Evolutionary conservation across 2,888 invertebrate genomes (phyloP), one percentile per base, ranked within the genome.

Genomic region (Corbicula japonica): DNA sequence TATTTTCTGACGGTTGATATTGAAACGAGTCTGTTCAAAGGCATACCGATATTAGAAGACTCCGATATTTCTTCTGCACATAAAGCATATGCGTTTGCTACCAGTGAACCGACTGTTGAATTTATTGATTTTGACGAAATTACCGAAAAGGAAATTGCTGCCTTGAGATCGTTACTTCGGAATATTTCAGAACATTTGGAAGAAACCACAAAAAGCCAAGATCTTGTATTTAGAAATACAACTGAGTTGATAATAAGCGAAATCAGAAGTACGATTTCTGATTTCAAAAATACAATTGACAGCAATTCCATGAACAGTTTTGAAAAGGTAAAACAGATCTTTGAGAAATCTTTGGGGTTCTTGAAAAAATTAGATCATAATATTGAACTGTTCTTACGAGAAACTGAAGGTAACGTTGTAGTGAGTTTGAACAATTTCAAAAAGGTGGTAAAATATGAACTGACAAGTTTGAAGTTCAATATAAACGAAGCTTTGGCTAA

Each of bases 41-140:
- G 35, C 48, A 50, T 83, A 12, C 77, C 83, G 15, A 61, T 83
- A 4, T 30, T 84, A 12, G 23, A 52, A 4, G 68, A 78, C 26
- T 76, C 66, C 62, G 41, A 61, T 6, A 48, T 84, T 23, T 41
- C 65, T 12, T 41, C 28, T 28, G 26, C 15, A 2, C 28, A 41
- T 12, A 58, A 21, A 35, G 35, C 62, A 1, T 76, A 76, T 68
- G 73, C 58, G n/a, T 84, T 76, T 50, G 12, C 73, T 10, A 79
- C 74, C n/a, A 56, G 62, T 12, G 78, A 84, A 21, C 63, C 48
- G n/a, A n/a, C 30, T 12, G 5, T 23, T 15, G 58, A 12, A 10
- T n/a, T n/a, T n/a, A 21, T 58, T 4, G 8, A 23, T 34, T 8
- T 23, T 2, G 54, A 70, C 21, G 41, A 70, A 23, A 38, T 62